Evolutionary conservation across 2,888 invertebrate genomes (phyloP).

Genomic region (Aproaerema taeniolella): DNA sequence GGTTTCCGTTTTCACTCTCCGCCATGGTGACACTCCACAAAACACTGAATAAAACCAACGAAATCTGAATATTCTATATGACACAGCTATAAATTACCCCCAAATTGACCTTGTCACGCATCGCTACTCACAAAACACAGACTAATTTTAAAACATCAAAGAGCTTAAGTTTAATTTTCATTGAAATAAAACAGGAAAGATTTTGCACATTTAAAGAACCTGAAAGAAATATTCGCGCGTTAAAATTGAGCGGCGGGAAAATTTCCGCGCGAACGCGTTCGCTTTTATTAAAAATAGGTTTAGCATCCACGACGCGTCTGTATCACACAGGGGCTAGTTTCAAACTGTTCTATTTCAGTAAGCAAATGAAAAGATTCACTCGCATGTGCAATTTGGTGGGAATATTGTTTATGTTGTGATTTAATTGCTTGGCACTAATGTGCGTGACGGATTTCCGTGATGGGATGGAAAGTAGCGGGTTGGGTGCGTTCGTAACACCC

Average conservation of each 20-base stretch:
- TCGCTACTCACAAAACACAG: conserved; percentile 29
- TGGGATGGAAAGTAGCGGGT: not conserved
- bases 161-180: conserved; percentile 11
- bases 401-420: conserved; percentile 29
- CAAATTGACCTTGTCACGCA: conserved; percentile 39
- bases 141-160: conserved; percentile 26
- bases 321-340: conserved; percentile 40
- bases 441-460: conserved; percentile 15
- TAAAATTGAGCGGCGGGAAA: conserved; percentile 19
- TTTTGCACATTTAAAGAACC: conserved; percentile 13
- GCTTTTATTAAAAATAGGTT: conserved; percentile 28
- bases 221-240: conserved; percentile 17
- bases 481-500: not conserved
- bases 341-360: conserved; percentile 63
- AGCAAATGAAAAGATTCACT: conserved; percentile 47
- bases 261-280: conserved; percentile 38
- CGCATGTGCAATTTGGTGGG: conserved; percentile 37
- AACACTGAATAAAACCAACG: conserved; percentile 25
- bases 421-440: conserved; percentile 26
- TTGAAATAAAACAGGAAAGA: conserved; percentile 7
- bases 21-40: conserved; percentile 18
- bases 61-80: conserved; percentile 21
- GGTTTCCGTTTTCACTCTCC: conserved; percentile 21
- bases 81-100: conserved; percentile 31
- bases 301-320: conserved; percentile 39